Percentiles rank a stretch among this genome's conserved stretches.
Evolutionary conservation across 2,888 invertebrate species (phyloP).

Genomic region (Lymantria monacha): DNA sequence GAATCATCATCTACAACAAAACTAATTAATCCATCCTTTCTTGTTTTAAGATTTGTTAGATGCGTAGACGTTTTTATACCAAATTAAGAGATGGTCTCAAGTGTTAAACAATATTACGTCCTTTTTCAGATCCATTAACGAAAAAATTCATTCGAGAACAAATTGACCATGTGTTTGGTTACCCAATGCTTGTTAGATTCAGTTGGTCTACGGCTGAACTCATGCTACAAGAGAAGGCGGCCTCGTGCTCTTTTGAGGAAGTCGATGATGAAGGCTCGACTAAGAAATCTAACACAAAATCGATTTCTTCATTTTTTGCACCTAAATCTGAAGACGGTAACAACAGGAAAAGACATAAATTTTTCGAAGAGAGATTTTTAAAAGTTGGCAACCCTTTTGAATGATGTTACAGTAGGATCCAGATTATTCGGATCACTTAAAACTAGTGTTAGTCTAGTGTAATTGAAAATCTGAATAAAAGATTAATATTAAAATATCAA

Average conservation of each 20-base stretch:
- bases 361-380: conserved; percentile 86
- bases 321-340: conserved; percentile 55
- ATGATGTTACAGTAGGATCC: too few relatives aligned
- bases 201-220: conserved; percentile 98
- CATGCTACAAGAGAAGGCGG: conserved; percentile 88
- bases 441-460: too few relatives aligned
- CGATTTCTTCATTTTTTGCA: conserved; percentile 84
- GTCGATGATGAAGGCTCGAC: conserved; percentile 73
- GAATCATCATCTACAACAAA: too few relatives aligned
- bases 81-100: too few relatives aligned
- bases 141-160: conserved; percentile 93
- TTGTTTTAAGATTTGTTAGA: too few relatives aligned
- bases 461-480: too few relatives aligned
- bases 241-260: conserved; percentile 88
- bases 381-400: conserved; percentile 76
- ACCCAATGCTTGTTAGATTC: conserved; percentile 95
- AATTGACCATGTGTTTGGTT: conserved; percentile 96
- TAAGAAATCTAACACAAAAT: conserved; percentile 68
- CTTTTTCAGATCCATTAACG: conserved; percentile 91
- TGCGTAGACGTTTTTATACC: too few relatives aligned
- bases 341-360: conserved; percentile 82
- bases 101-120: background rate
- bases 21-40: too few relatives aligned
- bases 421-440: too few relatives aligned
- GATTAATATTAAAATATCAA: too few relatives aligned